Conservation (phyloP, 2,888 invertebrate genomes). For the Carabus problematicus region DNA sequence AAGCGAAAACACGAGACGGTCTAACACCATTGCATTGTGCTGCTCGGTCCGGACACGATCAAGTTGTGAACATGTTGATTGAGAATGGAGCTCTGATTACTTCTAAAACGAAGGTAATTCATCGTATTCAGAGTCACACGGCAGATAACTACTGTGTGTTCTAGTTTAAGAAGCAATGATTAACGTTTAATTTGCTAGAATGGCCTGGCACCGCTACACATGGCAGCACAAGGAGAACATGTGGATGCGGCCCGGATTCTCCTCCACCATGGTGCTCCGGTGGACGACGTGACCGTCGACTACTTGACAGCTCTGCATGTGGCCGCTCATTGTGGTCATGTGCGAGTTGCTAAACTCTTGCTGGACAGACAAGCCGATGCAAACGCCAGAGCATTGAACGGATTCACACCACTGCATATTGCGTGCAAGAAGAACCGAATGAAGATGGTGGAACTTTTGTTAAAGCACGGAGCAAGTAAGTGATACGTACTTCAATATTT, state of each 20-base stretch:
- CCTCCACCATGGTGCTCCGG: conserved; percentile 93
- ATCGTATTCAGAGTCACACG: background rate
- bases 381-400: conserved; percentile 94
- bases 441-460: conserved; percentile 92
- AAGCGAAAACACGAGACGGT: conserved; percentile 93
- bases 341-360: conserved; percentile 89
- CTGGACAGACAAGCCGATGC: conserved; percentile 96
- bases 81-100: conserved; percentile 92
- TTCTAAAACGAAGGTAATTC: conserved; percentile 91
- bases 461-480: conserved; percentile 91
- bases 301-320: conserved; percentile 97
- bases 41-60: conserved; percentile 94
- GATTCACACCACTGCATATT: conserved; percentile 97
- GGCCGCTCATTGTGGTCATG: conserved; percentile 93
- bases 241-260: conserved; percentile 94
- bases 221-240: conserved; percentile 99
- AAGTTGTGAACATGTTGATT: conserved; percentile 88
- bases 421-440: conserved; percentile 99
- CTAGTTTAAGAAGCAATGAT: background rate
- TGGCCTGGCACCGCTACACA: conserved; percentile 95
- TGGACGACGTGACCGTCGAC: conserved; percentile 98
- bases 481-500: conserved; percentile 45
- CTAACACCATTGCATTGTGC: conserved; percentile 97
- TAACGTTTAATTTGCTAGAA: conserved; percentile 63
- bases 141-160: conserved; percentile 3